Conservation (phyloP, 2,888 invertebrate genomes). For the Drosophila vallismaia region DNA sequence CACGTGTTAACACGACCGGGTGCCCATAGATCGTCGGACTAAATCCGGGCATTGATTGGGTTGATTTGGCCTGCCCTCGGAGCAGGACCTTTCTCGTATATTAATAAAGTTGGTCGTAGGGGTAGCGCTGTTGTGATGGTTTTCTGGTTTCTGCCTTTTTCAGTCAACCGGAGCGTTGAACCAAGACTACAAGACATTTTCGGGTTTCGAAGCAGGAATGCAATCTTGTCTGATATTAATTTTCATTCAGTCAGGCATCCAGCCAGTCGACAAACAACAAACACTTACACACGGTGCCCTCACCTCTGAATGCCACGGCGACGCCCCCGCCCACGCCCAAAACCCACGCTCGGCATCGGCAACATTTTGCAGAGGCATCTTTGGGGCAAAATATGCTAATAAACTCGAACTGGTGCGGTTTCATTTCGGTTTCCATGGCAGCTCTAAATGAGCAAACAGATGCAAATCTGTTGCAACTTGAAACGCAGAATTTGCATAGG, state of each 20-base stretch:
- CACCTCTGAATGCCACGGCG: conserved; percentile 13
- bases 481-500: conserved; percentile 37
- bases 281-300: conserved; percentile 39
- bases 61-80: conserved; percentile 8
- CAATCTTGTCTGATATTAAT: conserved; percentile 57
- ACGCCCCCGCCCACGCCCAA: too few species aligned
- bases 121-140: neutral
- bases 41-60: conserved; percentile 56
- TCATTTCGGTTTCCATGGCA: conserved; percentile 52
- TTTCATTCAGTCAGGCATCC: conserved; percentile 19
- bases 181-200: conserved; percentile 16
- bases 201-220: conserved; percentile 22
- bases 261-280: conserved; percentile 39
- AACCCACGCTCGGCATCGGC: conserved; percentile 1
- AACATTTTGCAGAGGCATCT: conserved; percentile 22
- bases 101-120: conserved; percentile 34
- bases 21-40: conserved; percentile 32
- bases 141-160: neutral
- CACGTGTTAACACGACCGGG: conserved; percentile 63
- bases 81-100: conserved; percentile 17
- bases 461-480: conserved; percentile 35
- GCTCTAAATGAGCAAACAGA: conserved; percentile 56
- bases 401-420: conserved; percentile 49
- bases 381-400: conserved; percentile 36
- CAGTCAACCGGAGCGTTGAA: conserved; percentile 8